phyloP scores from a whole-genome alignment of 1,140 invertebrate species.

The Brachionus rotundiformis region DNA sequence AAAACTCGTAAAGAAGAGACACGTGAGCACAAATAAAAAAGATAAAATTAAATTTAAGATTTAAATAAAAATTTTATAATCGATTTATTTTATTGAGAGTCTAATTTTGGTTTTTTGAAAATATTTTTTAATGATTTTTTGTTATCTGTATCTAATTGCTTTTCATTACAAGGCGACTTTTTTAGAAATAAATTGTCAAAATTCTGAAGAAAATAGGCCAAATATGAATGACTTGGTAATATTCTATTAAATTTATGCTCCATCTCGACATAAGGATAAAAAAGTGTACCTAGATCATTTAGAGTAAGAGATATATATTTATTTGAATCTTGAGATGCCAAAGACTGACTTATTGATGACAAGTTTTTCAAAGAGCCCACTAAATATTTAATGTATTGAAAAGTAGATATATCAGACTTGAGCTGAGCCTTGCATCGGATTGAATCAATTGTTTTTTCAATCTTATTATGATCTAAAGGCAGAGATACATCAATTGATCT shows the following conservation, averaged over 20 bases:
- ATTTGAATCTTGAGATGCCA: neutral
- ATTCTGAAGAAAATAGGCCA: constrained; percentile 31
- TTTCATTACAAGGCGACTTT: neutral
- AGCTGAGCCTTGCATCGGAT: neutral
- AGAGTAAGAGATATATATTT: neutral
- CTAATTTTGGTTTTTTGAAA: neutral
- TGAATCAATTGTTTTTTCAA: constrained; percentile 1
- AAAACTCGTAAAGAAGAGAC: constrained; percentile 31
- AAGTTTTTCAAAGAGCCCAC: constrained; percentile 20
- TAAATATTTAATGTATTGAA: constrained; percentile 37
- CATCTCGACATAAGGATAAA: constrained; percentile 47
- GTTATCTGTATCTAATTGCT: neutral
- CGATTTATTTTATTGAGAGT: neutral
- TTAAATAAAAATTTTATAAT: neutral
- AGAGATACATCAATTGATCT: neutral
- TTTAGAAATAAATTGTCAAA: constrained; percentile 29
- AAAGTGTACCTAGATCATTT: neutral
- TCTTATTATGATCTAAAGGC: neutral
- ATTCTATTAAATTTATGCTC: constrained; percentile 37
- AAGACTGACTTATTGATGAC: neutral
- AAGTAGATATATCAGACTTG: constrained; percentile 8
- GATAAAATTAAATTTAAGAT: constrained; percentile 36
- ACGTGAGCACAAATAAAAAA: constrained; percentile 51
- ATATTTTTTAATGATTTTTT: constrained; percentile 25
- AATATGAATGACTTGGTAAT: constrained; percentile 3